These are phyloP conservation scores for Oithona nana DNA, from an alignment of 2,888 invertebrate species.

Conservation along the genomic window DNA sequence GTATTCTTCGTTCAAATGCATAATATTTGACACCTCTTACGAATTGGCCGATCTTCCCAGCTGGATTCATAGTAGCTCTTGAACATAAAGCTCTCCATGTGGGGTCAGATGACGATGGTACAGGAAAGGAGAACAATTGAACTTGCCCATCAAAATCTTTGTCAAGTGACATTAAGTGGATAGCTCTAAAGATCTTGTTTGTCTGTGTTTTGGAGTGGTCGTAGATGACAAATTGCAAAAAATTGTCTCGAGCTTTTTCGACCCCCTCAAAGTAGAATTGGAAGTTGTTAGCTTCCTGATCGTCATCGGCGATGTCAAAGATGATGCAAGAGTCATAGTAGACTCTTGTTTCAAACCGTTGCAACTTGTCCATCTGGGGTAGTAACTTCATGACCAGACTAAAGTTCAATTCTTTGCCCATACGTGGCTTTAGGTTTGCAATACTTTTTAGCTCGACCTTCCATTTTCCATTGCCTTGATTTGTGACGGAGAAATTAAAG, in stretches of 20 bases:
- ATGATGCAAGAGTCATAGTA: neutral
- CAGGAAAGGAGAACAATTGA: no score
- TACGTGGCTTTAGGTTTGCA: neutral
- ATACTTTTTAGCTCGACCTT: neutral
- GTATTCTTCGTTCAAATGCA: no score
- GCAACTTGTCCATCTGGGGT: neutral
- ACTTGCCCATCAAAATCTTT: no score
- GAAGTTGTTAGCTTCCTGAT: neutral
- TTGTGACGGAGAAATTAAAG: neutral
- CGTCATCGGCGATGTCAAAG: neutral
- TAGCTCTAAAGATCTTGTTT: neutral
- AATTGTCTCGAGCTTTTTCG: no score
- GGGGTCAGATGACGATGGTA: no score
- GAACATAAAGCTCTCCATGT: no score
- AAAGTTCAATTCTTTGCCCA: neutral
- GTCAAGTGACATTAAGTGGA: no score
- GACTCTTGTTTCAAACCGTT: neutral
- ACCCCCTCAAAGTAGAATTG: neutral
- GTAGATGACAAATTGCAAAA: neutral
- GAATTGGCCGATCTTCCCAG: no score
- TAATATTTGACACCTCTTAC: no score
- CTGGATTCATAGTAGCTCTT: no score
- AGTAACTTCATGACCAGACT: neutral
- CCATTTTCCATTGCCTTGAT: neutral
- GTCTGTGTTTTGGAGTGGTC: neutral